Conservation (phyloP, 2,797 vertebrate species). For the Uromys caudimaculatus region DNA sequence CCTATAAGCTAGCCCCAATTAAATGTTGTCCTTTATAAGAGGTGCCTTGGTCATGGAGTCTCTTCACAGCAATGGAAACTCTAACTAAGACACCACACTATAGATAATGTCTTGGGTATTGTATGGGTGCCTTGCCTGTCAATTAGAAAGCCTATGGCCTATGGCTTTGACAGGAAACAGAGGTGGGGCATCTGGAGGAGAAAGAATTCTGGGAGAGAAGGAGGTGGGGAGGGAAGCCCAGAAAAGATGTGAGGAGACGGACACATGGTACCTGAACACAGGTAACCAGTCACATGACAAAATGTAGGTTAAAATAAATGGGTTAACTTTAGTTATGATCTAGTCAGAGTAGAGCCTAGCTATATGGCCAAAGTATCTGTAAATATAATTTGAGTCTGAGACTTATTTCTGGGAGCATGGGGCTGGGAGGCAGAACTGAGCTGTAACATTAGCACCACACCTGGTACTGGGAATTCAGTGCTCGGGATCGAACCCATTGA, state of each 20-base stretch:
- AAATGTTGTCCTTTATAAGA: background rate
- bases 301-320: background rate
- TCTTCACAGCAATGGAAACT: background rate
- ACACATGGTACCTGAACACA: background rate
- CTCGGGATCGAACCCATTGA: background rate
- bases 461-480: background rate
- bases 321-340: background rate
- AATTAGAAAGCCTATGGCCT: background rate
- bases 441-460: background rate
- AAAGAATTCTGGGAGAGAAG: background rate
- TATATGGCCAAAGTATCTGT: background rate
- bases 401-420: background rate
- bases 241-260: background rate
- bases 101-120: background rate
- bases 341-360: background rate
- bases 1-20: background rate
- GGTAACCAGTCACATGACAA: background rate
- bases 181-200: background rate
- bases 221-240: background rate
- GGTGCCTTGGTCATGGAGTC: background rate
- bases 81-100: background rate
- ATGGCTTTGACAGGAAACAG: background rate
- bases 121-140: background rate
- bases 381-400: background rate
- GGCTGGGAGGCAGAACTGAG: background rate